Base-by-base conservation (phyloP, 1,140 invertebrate species). In the Pollicipes pollicipes region DNA sequence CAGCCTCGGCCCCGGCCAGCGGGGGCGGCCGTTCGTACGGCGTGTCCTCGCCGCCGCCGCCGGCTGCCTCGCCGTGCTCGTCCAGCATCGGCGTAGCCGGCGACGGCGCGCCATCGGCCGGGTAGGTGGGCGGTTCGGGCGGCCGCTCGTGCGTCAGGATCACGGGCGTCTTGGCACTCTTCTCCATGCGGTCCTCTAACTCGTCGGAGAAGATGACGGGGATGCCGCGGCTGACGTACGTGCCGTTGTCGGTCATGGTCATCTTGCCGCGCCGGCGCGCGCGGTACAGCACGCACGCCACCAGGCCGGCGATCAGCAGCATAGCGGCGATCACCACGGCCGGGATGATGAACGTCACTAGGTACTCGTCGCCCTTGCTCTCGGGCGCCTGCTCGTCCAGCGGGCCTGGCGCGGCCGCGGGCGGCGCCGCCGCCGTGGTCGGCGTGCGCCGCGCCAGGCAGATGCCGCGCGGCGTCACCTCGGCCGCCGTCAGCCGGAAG, bases 141-240 rank as follows among this genome's bases (percentile, higher is more conserved):
- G 93, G 92, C 78, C 93, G 93, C 77, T 95, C 93, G 74, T 95
- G 92, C 74, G 93, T 90, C 79, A 95, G 85, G 73, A 96, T 95
- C 1, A 96, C 87, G 1, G 93, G 93, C 63, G 88, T 87, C 81
- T 95, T 95, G 75, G 92, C 91, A 35, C 89, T 87, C 71, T 78
- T 78, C 79, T 89, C 89, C 0, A 88, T 90, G 77, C 92, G 90
- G 76, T 96, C 93, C 74, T 94, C 91, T 24, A 95, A 81, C 78
- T 97, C 94, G 80, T 97, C 93, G 78, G 81, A 79, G 79, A 97
- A 95, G 74, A 97, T 97, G 10, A 96, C 90, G 0, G 94, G 94
- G 75, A 95, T 90, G 67, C 91, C 91, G 80, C 93, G 95, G 74
- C 88, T 91, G 16, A 91, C 84, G 80, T 93, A 95, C 24, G 79